Evolutionary conservation across 2,888 invertebrate genomes (phyloP).

Genomic region (Buathra laborator): DNA sequence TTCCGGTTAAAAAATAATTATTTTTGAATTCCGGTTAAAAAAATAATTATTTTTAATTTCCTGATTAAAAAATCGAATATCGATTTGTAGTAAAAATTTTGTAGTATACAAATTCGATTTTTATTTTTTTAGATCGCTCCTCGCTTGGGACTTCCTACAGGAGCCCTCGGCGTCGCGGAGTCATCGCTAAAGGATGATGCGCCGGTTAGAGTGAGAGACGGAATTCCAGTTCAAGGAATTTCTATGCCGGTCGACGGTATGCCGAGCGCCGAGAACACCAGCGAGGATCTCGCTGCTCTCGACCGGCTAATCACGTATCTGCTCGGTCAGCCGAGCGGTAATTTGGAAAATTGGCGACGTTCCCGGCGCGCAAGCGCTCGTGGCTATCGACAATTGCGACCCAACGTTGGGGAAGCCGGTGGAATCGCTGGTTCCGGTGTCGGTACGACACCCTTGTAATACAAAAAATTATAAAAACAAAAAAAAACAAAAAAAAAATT

Average conservation of each 20-base stretch:
- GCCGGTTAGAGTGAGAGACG: constrained; percentile 26
- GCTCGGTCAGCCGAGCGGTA: constrained; percentile 85
- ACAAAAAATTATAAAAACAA: neutral
- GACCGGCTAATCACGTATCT: constrained; percentile 89
- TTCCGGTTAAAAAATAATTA: no score
- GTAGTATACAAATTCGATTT: constrained; percentile 11
- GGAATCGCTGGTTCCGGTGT: constrained; percentile 68
- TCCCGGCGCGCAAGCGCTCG: constrained; percentile 79
- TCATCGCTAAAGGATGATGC: constrained; percentile 36
- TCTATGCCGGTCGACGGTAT: constrained; percentile 83
- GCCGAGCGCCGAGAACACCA: constrained; percentile 72
- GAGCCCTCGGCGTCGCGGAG: constrained; percentile 42
- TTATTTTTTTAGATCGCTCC: constrained; percentile 74
- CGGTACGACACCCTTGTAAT: constrained; percentile 79
- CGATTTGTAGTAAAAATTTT: neutral
- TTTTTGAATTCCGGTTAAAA: no score
- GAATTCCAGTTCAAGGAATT: constrained; percentile 27
- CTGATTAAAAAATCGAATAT: neutral
- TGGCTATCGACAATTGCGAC: constrained; percentile 79
- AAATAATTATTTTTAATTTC: no score
- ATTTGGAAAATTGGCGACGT: constrained; percentile 79
- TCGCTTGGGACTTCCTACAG: constrained; percentile 75
- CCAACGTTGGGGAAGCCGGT: constrained; percentile 69
- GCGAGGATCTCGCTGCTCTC: constrained; percentile 88
- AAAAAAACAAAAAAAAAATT: constrained; percentile 17